phyloP scores from a whole-genome alignment of 1,140 invertebrate genomes.

The Drosophila gunungcola region DNA sequence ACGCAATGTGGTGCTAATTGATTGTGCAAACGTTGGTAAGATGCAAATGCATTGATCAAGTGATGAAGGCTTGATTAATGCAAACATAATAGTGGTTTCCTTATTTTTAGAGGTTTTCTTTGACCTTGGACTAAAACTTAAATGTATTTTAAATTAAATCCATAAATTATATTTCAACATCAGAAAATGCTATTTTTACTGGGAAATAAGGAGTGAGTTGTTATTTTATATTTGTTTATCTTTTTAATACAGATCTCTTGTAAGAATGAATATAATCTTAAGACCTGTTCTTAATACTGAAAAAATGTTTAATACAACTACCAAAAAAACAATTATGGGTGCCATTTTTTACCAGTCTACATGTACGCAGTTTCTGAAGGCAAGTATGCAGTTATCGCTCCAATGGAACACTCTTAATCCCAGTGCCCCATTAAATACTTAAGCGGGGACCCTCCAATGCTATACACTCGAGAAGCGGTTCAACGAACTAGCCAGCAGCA shows the following conservation, averaged over 20 bases:
- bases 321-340: no score
- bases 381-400: slow-evolving; percentile 3
- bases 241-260: no score
- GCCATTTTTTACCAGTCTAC: background rate
- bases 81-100: slow-evolving; percentile 6
- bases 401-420: slow-evolving; percentile 28
- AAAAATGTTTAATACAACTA: no score
- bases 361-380: background rate
- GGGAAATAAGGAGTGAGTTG: no score
- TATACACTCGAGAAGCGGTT: slow-evolving; percentile 38
- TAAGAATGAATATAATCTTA: no score
- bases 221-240: no score
- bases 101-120: background rate
- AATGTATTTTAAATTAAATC: background rate
- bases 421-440: slow-evolving; percentile 52
- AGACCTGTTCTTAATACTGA: no score
- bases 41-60: slow-evolving; percentile 5
- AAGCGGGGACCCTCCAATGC: slow-evolving; percentile 17
- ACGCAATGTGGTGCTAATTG: slow-evolving; percentile 68
- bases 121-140: no score
- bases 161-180: background rate
- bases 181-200: no score
- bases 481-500: slow-evolving; percentile 49
- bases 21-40: slow-evolving; percentile 37
- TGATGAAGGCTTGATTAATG: slow-evolving; percentile 4